Percentiles rank a stretch among this genome's conserved stretches.
phyloP scores from a whole-genome alignment of 2,797 vertebrate genomes.

The Kryptopterus vitreolus region DNA sequence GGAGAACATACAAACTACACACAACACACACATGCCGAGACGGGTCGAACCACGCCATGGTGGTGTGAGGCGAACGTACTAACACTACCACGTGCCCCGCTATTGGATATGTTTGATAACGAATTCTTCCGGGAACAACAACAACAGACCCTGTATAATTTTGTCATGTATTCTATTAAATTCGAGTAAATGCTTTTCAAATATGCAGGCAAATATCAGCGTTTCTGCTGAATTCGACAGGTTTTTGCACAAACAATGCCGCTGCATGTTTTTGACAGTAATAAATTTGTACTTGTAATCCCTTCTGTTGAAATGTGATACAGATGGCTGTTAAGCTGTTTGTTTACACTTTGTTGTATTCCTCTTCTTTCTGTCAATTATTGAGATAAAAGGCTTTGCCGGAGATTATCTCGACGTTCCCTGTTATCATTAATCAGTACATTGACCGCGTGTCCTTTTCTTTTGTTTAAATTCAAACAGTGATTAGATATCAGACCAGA shows the following conservation, averaged over 20 bases:
- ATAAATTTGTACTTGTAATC: slow-evolving; percentile 38
- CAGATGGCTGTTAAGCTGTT: slow-evolving; percentile 42
- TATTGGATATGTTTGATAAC: not conserved
- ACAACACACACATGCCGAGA: too few species aligned
- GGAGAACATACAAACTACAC: too few species aligned
- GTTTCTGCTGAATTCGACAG: not conserved
- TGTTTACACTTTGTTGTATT: slow-evolving; percentile 39
- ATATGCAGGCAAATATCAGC: not conserved
- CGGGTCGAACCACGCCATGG: too few species aligned
- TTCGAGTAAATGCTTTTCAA: not conserved
- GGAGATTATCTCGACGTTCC: slow-evolving; percentile 66
- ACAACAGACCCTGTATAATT: not conserved
- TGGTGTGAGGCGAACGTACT: too few species aligned
- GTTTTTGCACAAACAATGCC: not conserved
- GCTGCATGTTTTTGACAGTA: slow-evolving; percentile 27
- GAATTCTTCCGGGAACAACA: not conserved
- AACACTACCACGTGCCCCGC: too few species aligned
- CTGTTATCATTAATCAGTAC: slow-evolving; percentile 66
- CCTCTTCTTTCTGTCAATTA: slow-evolving; percentile 45
- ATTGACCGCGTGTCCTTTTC: slow-evolving; percentile 61
- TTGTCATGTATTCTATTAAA: not conserved
- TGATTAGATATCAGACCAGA: slow-evolving; percentile 36
- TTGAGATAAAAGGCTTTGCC: slow-evolving; percentile 65
- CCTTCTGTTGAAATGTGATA: slow-evolving; percentile 31
- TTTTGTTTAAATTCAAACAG: slow-evolving; percentile 62